Evolutionary conservation across 1,140 invertebrate genomes (phyloP), one percentile per base, ranked within the genome.

Genomic region (Schlechtendalia chinensis): DNA sequence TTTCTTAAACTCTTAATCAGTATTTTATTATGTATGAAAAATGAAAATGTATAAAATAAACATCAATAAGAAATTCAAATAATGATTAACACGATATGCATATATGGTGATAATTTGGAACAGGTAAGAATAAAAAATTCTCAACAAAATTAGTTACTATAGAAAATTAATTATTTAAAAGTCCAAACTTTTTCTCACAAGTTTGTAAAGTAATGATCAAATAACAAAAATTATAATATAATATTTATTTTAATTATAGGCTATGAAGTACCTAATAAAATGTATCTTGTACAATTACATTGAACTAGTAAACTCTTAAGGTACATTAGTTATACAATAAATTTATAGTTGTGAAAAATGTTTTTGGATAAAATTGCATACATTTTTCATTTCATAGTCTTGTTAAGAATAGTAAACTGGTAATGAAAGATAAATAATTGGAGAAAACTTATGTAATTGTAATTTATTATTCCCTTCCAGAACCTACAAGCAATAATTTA

Each of bases 401-500:
- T 1, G 27, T 71, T 45, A 53, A 53, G 47, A 16, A 71, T 27
- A 53, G 5, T 58, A 2, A 16, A 69, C 10, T 69, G 8, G 8
- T 29, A 53, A 29, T 71, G n/a, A 69, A 69, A 69, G 6, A 8
- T 17, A 53, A 71, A 50, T 50, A 27, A 71, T 71, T 53, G 45
- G 3, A 71, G 50, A 53, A 14, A 67, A 45, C 17, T 8, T 67
- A 71, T 71, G 17, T 53, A 53, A 53, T 71, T 11, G 12, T 39
- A 39, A 39, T 39, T 39, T 71, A 71, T 27, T 71, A 71, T 54
- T 5, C 47, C 12, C 29, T 72, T 71, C 69, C 14, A 54, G 17
- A 54, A 81, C 5, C 19, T 39, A 58, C 14, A 54, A 53, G 45
- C 27, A 50, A 29, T 29, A 54, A 82, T 61, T 58, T 53, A 61